These are phyloP conservation scores for Mycetomoellerius zeteki DNA, from an alignment of 1,140 invertebrate genomes.

Conservation along the genomic window DNA sequence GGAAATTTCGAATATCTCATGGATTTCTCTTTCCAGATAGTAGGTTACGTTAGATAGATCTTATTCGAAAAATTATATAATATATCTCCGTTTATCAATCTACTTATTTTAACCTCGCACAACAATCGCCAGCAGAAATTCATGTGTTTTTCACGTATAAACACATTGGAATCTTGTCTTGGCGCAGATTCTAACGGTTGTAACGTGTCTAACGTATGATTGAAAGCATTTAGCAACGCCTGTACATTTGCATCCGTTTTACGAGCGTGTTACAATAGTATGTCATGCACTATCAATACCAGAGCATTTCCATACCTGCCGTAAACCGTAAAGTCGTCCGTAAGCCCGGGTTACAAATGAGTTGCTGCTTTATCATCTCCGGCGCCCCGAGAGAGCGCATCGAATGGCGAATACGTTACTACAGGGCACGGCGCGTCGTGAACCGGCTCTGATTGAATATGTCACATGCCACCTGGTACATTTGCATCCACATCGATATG, in stretches of 20 bases:
- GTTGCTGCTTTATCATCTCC: constrained; percentile 37
- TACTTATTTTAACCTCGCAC: constrained; percentile 5
- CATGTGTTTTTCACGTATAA: neutral
- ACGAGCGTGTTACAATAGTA: constrained; percentile 54
- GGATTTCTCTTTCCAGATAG: neutral
- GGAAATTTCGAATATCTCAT: constrained; percentile 21
- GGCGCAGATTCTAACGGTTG: constrained; percentile 15
- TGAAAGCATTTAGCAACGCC: constrained; percentile 45
- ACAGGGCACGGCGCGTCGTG: constrained; percentile 64
- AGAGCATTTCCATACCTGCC: constrained; percentile 39
- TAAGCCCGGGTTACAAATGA: constrained; percentile 16
- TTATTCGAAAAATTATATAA: neutral
- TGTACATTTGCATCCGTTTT: constrained; percentile 42
- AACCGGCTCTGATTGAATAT: constrained; percentile 77
- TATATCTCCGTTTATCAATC: constrained; percentile 5
- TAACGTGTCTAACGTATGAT: constrained; percentile 34
- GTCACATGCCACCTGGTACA: constrained; percentile 72
- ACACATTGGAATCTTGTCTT: constrained; percentile 31
- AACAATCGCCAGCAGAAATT: constrained; percentile 7
- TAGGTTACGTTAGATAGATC: neutral
- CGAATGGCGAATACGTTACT: constrained; percentile 53
- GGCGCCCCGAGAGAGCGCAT: constrained; percentile 27
- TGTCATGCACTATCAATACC: constrained; percentile 36
- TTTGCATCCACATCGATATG: constrained; percentile 63
- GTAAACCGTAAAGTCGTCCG: neutral